These are phyloP conservation scores for Poeciliopsis presidionis DNA, from an alignment of 2,797 vertebrate species.

Conservation along the genomic window DNA sequence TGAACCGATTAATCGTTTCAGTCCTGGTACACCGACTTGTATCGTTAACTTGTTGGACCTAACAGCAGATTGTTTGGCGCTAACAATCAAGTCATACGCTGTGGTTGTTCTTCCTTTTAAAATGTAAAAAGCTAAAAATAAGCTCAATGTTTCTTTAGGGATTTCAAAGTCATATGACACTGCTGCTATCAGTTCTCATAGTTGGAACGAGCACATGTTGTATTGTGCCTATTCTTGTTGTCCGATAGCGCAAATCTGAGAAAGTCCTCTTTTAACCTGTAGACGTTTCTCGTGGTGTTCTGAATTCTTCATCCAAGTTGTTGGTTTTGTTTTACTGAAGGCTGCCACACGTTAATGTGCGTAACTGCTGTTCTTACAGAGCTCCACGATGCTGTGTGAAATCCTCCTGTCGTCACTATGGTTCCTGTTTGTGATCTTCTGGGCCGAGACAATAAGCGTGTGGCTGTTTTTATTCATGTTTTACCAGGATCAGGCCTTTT, in stretches of 20 bases:
- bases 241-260: neutral
- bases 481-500: slow-evolving; percentile 80
- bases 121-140: neutral
- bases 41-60: neutral
- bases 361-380: slow-evolving; percentile 35
- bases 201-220: neutral
- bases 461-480: slow-evolving; percentile 86
- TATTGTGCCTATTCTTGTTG: neutral
- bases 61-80: neutral
- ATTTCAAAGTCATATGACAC: neutral
- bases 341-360: neutral
- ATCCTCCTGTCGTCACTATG: slow-evolving; percentile 84
- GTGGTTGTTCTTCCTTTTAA: neutral
- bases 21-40: neutral
- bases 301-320: neutral
- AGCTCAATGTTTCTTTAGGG: neutral
- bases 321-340: neutral
- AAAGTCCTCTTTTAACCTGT: neutral
- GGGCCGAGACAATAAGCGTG: slow-evolving; percentile 85
- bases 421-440: slow-evolving; percentile 87
- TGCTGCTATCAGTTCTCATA: neutral
- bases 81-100: neutral
- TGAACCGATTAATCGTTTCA: no score
- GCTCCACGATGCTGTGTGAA: slow-evolving; percentile 83
- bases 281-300: no score